phyloP scores from a whole-genome alignment of 2,888 invertebrate species.

The Dryomyza anilis region DNA sequence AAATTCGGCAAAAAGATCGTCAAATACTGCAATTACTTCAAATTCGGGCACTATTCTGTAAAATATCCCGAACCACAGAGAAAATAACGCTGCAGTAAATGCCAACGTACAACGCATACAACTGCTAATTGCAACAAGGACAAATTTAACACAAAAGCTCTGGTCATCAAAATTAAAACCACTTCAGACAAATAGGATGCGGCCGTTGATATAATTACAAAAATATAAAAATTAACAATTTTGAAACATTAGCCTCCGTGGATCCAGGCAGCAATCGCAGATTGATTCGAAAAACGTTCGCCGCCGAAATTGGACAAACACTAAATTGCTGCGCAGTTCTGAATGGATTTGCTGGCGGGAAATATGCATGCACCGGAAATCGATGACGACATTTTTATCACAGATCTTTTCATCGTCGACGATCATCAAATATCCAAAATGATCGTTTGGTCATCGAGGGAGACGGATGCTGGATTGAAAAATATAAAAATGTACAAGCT shows the following conservation, averaged over 20 bases:
- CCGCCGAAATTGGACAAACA: not conserved
- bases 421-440: slow-evolving; percentile 16
- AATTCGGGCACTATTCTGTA: no score
- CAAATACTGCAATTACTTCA: slow-evolving; percentile 25
- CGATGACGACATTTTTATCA: slow-evolving; percentile 11
- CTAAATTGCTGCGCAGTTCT: slow-evolving; percentile 2
- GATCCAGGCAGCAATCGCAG: slow-evolving; percentile 24
- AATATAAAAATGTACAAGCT: not conserved
- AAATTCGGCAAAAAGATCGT: not conserved
- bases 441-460: no score
- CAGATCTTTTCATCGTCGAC: slow-evolving; percentile 18
- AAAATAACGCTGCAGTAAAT: slow-evolving; percentile 12
- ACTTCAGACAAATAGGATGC: not conserved
- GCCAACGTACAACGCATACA: no score
- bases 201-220: not conserved
- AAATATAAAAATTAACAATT: not conserved
- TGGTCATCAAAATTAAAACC: not conserved
- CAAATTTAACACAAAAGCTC: not conserved
- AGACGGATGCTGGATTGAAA: slow-evolving; percentile 21
- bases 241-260: slow-evolving; percentile 23
- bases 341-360: slow-evolving; percentile 28
- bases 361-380: slow-evolving; percentile 26
- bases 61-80: slow-evolving; percentile 25
- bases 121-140: not conserved
- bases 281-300: slow-evolving; percentile 24